Percentiles rank a stretch among this genome's conserved stretches.
Conservation (phyloP, 2,797 vertebrate species). For the Pterois miles region DNA sequence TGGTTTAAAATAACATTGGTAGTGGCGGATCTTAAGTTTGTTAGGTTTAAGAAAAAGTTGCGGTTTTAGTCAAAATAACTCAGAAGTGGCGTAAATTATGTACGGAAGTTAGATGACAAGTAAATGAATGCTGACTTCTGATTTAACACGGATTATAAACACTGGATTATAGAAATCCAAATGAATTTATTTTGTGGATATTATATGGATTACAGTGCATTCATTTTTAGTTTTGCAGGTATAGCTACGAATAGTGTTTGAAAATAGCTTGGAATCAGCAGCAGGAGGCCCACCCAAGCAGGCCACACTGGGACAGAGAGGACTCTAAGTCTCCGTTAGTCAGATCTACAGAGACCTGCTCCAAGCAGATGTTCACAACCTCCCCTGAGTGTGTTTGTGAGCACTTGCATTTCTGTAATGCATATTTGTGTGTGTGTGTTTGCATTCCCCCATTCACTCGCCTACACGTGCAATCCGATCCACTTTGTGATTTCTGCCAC, state of each 20-base stretch:
- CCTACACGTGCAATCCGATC: conserved; percentile 43
- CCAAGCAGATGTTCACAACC: conserved; percentile 71
- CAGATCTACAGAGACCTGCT: conserved; percentile 65
- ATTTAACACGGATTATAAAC: no score
- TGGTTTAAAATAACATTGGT: no score
- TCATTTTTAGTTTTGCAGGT: no score
- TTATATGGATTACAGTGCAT: no score
- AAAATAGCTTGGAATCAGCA: not conserved
- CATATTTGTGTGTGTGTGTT: conserved; percentile 34
- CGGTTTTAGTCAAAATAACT: no score
- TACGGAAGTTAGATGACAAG: no score
- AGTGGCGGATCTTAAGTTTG: no score
- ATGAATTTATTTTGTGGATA: no score
- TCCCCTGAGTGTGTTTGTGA: conserved; percentile 52
- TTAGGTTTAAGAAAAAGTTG: no score
- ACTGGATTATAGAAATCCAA: no score
- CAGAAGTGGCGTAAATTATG: no score
- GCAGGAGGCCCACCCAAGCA: conserved; percentile 42
- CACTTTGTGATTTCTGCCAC: conserved; percentile 80
- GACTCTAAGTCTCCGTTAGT: conserved; percentile 27
- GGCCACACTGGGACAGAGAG: conserved; percentile 11
- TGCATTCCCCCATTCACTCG: conserved; percentile 1
- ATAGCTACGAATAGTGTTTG: not conserved
- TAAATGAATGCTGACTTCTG: no score
- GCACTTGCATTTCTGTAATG: conserved; percentile 15